These are phyloP conservation scores for Zaprionus capensis DNA, from an alignment of 1,140 invertebrate genomes.

Conservation along the genomic window DNA sequence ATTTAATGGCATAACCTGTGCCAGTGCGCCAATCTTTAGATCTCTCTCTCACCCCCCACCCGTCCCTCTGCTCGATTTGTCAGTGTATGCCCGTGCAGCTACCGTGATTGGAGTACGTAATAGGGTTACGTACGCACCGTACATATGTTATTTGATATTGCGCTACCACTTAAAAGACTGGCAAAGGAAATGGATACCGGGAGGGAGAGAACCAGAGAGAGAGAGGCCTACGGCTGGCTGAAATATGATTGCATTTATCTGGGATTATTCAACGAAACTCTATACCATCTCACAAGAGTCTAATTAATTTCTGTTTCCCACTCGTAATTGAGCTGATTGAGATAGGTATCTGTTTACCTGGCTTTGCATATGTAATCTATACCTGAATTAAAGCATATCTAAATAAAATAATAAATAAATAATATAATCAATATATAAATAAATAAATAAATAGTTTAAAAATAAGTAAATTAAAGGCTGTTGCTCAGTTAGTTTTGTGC, in stretches of 20 bases:
- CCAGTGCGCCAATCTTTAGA: slow-evolving; percentile 37
- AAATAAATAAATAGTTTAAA: too few species aligned
- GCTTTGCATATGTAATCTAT: not conserved
- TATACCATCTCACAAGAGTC: not conserved
- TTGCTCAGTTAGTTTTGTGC: not conserved
- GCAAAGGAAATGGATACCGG: not conserved
- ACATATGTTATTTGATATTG: slow-evolving; percentile 27
- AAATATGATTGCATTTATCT: not conserved
- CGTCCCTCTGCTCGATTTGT: not conserved
- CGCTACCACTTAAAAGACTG: not conserved
- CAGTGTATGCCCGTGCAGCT: not conserved
- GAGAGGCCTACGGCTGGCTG: not conserved
- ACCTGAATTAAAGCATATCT: too few species aligned
- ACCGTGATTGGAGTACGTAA: slow-evolving; percentile 18
- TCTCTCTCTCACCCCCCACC: not conserved
- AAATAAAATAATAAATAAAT: too few species aligned
- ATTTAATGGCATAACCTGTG: slow-evolving; percentile 74
- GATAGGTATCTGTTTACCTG: not conserved
- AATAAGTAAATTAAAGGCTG: too few species aligned
- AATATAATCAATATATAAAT: too few species aligned
- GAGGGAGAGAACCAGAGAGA: not conserved
- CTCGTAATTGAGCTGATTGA: not conserved
- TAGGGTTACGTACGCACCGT: slow-evolving; percentile 15
- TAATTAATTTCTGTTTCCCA: not conserved
- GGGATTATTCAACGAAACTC: not conserved